Conservation (phyloP, 2,113 vertebrate genomes). For the Dromas ardeola region DNA sequence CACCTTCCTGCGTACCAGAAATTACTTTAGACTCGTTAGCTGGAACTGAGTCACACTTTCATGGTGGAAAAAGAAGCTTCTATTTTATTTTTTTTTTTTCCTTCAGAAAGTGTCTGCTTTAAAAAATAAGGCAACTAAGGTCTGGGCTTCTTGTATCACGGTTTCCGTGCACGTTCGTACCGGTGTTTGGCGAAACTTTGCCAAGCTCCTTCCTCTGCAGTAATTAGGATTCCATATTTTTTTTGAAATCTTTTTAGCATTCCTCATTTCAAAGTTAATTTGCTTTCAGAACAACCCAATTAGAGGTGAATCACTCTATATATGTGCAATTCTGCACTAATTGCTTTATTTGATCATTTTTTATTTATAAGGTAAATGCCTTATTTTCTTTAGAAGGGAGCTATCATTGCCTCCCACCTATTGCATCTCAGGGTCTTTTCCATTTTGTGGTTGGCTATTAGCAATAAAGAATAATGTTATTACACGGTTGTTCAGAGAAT, state of each 20-base stretch:
- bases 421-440: neutral
- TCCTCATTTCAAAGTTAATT: slow-evolving; percentile 46
- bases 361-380: slow-evolving; percentile 41
- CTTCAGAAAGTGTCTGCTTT: neutral
- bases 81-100: neutral
- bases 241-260: neutral
- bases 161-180: neutral
- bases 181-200: neutral
- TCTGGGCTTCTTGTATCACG: fast-evolving
- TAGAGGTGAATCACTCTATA: slow-evolving; percentile 42
- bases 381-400: slow-evolving; percentile 17
- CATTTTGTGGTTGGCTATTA: neutral
- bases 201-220: neutral
- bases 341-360: slow-evolving; percentile 41
- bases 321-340: slow-evolving; percentile 20
- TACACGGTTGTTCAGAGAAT: neutral
- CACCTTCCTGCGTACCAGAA: fast-evolving
- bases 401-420: neutral
- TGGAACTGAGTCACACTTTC: neutral
- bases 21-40: neutral
- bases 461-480: slow-evolving; percentile 11
- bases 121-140: neutral
- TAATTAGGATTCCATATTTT: neutral
- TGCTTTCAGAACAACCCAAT: slow-evolving; percentile 40
- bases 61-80: neutral